phyloP scores from a whole-genome alignment of 2,113 vertebrate species.

The Oryctolagus cuniculus region mOryCun1.1 NC_091432.1:147670501-147671000 shows the following conservation, averaged over 20 bases:
- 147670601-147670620: neutral
- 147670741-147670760: neutral
- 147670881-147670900: neutral
- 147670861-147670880: no score
- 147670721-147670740: neutral
- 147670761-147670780: neutral
- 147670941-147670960: constrained; percentile 44
- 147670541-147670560: neutral
- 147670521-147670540: neutral
- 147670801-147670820: neutral
- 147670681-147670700: neutral
- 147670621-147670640: neutral
- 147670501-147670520: neutral
- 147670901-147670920: neutral
- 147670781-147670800: neutral
- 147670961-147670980: constrained; percentile 52
- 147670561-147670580: neutral
- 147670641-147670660: neutral
- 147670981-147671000: constrained; percentile 65
- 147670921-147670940: neutral
- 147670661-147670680: neutral
- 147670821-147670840: neutral
- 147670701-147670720: neutral
- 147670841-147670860: neutral
- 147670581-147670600: neutral